Evolutionary conservation across 2,797 vertebrate genomes (phyloP), one percentile per base, ranked within the genome.

Genomic region (Cercopithecus diana): DNA sequence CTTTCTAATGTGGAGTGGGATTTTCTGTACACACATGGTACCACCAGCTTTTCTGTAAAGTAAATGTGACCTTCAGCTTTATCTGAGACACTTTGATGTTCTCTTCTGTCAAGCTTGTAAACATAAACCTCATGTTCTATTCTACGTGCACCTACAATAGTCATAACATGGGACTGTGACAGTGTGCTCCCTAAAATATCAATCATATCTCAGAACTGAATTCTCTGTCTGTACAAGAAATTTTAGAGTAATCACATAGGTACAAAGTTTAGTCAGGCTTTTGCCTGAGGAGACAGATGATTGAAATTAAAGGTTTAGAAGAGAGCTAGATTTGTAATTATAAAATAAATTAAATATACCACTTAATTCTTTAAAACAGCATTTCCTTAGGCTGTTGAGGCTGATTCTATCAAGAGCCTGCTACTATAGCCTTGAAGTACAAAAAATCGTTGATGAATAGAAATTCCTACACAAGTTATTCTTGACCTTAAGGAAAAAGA

Each of bases 241-340:
- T 82, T 94, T 85, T 81, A 95, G 57, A 95, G 88, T 95, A 95
- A 93, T 79, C 41, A 45, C 64, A 86, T 7, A 79, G 73, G 13
- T 5, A 75, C 9, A 57, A 52, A 84, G 77, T 72, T 88, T 80
- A 82, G 70, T 82, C 55, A 76, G 45, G 52, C 33, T 88, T n/a
- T 94, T 76, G 72, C 80, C 87, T 36, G 4, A 91, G 86, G 58
- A 92, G 43, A 67, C 48, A 84, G 48, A 64, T 81, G 79, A 87
- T 85, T 93, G 87, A 88, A 98, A 96, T 81, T 72, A 84, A 96
- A 94, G 45, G 13, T 76, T 72, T 83, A 80, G 30, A 93, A 94
- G 70, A 95, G 30, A 88, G 7, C 48, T 94, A 43, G 73, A 88
- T 93, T 95, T 88, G 28, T 89, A 93, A 87, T 88, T 58, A 82